Base-by-base conservation (phyloP, 2,113 vertebrate genomes). In the Artemisiospiza belli region DNA sequence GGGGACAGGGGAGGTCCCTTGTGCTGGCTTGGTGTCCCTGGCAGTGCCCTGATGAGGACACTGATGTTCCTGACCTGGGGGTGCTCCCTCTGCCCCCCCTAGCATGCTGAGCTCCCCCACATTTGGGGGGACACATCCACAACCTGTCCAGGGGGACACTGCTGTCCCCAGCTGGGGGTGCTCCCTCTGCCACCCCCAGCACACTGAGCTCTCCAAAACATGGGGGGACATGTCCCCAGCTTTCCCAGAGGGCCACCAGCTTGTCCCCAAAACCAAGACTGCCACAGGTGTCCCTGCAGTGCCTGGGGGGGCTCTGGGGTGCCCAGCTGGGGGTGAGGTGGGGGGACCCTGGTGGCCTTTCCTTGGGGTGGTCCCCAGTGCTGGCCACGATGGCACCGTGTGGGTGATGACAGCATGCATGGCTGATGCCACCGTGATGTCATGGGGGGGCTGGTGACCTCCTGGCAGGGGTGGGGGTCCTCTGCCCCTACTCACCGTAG, bases 401-500 rank as follows among this genome's bases (percentile, higher is more conserved):
- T 14, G 33, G 24, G 43, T 23, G 78, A 30, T 52, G 81, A 13
- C 5, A 4, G 47, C 76, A 22, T 2, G 30, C 43, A n/a, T 39
- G 18, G 17, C 44, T 19, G 17, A 18, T 18, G 66, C 10, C 84
- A 79, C 57, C 1, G 0, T 30, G 66, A 41, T 47, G 41, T 41
- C 41, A 9, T 5, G 39, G 64, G 37, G 37, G 37, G 6, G 35
- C 31, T 23, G 67, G 59, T 35, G 67, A 35, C 41, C 41, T 54
- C n/a, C 28, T 0, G 2, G 28, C 15, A 44, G 64, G 64, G 66
- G 14, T n/a, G 72, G 70, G 59, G 41, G 69, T 73, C 92, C 83
- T 83, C 0, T 54, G 17, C 84, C 85, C 97, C 98, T 99, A 99
- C 99, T 99, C 99, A 99, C 99, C 99, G 96, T 99, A 99, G 97